phyloP scores from a whole-genome alignment of 1,140 invertebrate species.

The Drosophila funebris region DNA sequence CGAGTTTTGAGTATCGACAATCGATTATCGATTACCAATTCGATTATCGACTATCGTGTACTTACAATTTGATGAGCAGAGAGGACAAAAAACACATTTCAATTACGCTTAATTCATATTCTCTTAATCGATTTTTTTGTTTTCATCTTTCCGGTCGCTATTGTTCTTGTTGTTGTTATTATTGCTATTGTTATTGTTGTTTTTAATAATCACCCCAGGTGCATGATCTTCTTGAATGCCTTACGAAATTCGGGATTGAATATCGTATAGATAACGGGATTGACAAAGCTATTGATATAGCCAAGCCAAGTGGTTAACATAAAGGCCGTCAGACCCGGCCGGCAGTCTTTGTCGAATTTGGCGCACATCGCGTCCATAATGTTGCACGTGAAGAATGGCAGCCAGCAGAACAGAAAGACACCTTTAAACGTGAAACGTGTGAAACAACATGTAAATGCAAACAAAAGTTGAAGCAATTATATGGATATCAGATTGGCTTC shows the following conservation, averaged over 20 bases:
- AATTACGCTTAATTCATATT: not conserved
- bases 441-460: not conserved
- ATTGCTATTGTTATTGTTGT: constrained; percentile 5
- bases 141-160: not conserved
- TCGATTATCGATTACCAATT: constrained; percentile 7
- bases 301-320: constrained; percentile 99
- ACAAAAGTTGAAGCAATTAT: not conserved
- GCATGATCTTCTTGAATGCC: constrained; percentile 98
- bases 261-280: constrained; percentile 99
- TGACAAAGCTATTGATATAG: constrained; percentile 99
- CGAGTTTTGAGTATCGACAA: constrained; percentile 13
- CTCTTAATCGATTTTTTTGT: not conserved
- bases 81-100: not conserved
- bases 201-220: constrained; percentile 84
- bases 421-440: too few relatives aligned
- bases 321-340: constrained; percentile 94
- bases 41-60: not conserved
- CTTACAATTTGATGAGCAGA: constrained; percentile 19
- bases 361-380: constrained; percentile 98
- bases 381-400: constrained; percentile 99
- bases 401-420: constrained; percentile 99
- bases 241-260: constrained; percentile 99
- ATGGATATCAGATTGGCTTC: not conserved
- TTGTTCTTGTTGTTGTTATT: too few relatives aligned
- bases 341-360: constrained; percentile 91